Evolutionary conservation across 1,140 invertebrate genomes (phyloP), one percentile per base, ranked within the genome.

Genomic region (Saxidomus purpurata): DNA sequence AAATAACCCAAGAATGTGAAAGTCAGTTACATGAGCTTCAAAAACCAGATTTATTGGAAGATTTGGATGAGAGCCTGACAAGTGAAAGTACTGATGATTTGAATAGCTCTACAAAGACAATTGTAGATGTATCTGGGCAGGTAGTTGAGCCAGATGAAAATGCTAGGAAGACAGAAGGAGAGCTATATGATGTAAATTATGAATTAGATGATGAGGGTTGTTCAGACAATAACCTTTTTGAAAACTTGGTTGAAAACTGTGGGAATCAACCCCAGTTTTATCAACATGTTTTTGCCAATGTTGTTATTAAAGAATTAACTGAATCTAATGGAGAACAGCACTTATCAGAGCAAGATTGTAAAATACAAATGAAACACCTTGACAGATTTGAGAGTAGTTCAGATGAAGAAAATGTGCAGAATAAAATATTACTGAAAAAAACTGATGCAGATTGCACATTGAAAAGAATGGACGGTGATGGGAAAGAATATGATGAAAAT

Each of bases 1-100:
- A 17, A 52, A 79, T 19, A 17, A 55, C 28, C 2, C 4, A 49
- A 40, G 47, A 71, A 1, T 6, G 15, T 28, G 76, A 59, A 55
- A 22, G 47, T 77, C 0, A 49, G 22, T 3, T 38, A 28, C 9
- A 71, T 19, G 34, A 71, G 11, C 31, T n/a, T 38, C 13, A 8
- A 17, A 71, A 71, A 40, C 34, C 67, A 40, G 67, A 38, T 38
- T n/a, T 38, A 19, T 1, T 2, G 4, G 38, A 15, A 22, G 67
- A 71, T 36, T 40, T 71, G 38, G 67, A 71, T 38, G 34, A n/a
- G 38, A 80, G 77, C 36, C 28, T 80, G 19, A 59, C 47, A 19
- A 59, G 77, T 80, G 77, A 80, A 55, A 59, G 31, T 36, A 49
- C 77, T 31, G 77, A 80, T 80, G 77, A 80, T 22, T 80, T 80